These are phyloP conservation scores for Sebastes variabilis DNA, from an alignment of 2,797 vertebrate genomes.

Conservation along the genomic window DNA sequence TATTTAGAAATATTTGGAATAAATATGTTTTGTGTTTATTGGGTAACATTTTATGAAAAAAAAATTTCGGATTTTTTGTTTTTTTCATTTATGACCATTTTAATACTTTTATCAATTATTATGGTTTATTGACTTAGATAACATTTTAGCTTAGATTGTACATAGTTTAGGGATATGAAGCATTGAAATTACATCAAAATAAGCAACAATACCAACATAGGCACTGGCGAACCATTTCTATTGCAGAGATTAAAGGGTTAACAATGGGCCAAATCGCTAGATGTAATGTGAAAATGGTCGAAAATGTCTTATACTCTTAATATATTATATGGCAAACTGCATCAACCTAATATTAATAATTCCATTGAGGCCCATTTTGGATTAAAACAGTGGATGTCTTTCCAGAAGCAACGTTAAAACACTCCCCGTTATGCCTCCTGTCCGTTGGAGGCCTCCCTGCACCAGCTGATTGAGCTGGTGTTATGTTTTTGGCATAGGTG, in stretches of 20 bases:
- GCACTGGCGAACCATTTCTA: no score
- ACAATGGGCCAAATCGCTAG: no score
- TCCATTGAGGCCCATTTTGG: background rate
- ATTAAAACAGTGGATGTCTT: background rate
- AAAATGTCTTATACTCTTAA: background rate
- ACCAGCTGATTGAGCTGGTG: slow-evolving; percentile 83
- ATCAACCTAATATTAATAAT: background rate
- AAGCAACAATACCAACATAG: rapidly evolving
- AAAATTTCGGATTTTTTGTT: no score
- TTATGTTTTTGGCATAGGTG: slow-evolving; percentile 74
- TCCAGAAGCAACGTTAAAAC: slow-evolving; percentile 19
- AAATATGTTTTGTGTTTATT: background rate
- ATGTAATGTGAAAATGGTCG: background rate
- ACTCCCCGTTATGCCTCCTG: slow-evolving; percentile 21
- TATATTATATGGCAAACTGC: background rate
- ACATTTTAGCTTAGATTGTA: no score
- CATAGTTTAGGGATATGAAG: no score
- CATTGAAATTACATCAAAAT: rapidly evolving
- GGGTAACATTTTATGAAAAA: background rate
- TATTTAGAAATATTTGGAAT: rapidly evolving
- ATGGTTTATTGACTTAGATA: background rate
- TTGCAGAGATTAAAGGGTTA: no score
- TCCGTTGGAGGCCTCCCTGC: slow-evolving; percentile 38
- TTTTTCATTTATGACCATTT: no score
- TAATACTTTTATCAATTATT: background rate